Evolutionary conservation across 2,113 vertebrate genomes (phyloP), one percentile per base, ranked within the genome.

Genomic region (Ictidomys tridecemlineatus): DNA sequence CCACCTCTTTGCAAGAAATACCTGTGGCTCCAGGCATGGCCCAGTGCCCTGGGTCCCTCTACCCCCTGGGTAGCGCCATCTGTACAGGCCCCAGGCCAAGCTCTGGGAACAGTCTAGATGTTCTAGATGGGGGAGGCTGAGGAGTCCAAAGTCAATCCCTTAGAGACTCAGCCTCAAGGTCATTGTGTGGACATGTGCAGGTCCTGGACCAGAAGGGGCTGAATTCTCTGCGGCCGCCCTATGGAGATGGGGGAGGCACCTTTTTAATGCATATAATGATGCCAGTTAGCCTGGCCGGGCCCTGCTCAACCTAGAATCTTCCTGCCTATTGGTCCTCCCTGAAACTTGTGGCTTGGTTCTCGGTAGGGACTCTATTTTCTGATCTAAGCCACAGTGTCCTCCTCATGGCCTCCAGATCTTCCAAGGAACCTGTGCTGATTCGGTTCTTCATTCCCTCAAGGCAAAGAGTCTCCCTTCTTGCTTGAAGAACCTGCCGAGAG

Each of bases 111-210:
- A 39, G 8, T n/a, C 53, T n/a, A n/a, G n/a, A n/a, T n/a, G n/a
- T 63, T 94, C 85, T 80, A n/a, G 56, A n/a, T 0, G 20, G 67
- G 18, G 34, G 11, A 80, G 5, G n/a, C 0, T 0, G 22, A 67
- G 34, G 42, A 72, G 34, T 80, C 4, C 34, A 37, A 69, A 67
- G 39, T 22, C 61, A 72, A 24, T 18, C 9, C 42, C 2, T 39
- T 3, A 39, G 73, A 20, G 32, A 53, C 65, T 87, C 5, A 37
- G 73, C 0, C 37, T 58, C 69, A 26, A 45, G 79, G 16, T 30
- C 22, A 7, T 4, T 2, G 67, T 53, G 53, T 1, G 28, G 45
- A 53, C 4, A 8, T 12, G 30, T 5, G 13, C 1, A 1, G 20
- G 28, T 24, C 20, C 39, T 11, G 16, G 48, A 8, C 5, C 20